Evolutionary conservation across 2,797 vertebrate genomes (phyloP).

Genomic region (Galaxias olidus): DNA sequence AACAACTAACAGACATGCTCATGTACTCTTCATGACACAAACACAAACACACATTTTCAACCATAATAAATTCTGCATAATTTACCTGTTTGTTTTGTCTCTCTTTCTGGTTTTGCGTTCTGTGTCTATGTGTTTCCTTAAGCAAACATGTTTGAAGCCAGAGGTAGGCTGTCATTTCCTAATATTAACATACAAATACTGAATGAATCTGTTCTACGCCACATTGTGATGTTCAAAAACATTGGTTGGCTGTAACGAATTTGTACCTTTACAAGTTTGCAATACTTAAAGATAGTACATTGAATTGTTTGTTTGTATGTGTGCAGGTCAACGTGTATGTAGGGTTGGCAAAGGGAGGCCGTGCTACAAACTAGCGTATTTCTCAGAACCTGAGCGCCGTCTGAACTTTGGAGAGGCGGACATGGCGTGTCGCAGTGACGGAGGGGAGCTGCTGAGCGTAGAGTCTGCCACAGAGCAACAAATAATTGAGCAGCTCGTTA

Average conservation of each 20-base stretch:
- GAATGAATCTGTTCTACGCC: too few species aligned
- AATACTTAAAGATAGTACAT: too few species aligned
- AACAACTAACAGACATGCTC: background rate
- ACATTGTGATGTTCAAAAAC: too few species aligned
- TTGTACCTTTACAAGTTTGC: too few species aligned
- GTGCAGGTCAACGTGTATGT: constrained; percentile 86
- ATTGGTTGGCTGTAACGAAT: too few species aligned
- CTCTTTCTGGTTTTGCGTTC: constrained; percentile 4
- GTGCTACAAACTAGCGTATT: constrained; percentile 93
- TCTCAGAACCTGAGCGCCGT: constrained; percentile 81
- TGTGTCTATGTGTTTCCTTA: constrained; percentile 35
- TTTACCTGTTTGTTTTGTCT: constrained; percentile 31
- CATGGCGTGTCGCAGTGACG: constrained; percentile 80
- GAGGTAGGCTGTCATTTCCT: constrained; percentile 51
- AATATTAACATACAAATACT: too few species aligned
- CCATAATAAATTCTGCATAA: background rate
- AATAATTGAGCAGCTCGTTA: constrained; percentile 83
- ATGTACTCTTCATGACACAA: background rate
- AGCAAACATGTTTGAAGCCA: constrained; percentile 71
- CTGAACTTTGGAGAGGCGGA: constrained; percentile 84
- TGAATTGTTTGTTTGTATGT: background rate
- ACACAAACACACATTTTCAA: background rate
- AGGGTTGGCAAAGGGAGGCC: constrained; percentile 81
- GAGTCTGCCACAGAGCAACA: constrained; percentile 84
- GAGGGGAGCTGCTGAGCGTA: constrained; percentile 87